Percentiles rank a stretch among this genome's conserved stretches.
Evolutionary conservation across 2,888 invertebrate genomes (phyloP).

Genomic region (Conops quadrifasciatus): DNA sequence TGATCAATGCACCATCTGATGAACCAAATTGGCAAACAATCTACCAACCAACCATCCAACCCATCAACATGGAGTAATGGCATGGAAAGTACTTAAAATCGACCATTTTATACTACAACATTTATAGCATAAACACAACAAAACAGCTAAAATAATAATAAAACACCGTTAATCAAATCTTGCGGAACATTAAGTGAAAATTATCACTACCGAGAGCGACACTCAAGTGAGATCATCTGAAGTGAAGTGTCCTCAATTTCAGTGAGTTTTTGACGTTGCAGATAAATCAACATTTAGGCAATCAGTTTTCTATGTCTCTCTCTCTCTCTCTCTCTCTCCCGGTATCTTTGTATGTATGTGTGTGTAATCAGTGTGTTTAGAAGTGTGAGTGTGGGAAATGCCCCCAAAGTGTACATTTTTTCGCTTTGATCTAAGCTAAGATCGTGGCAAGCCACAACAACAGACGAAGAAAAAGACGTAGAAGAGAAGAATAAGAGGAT

Average conservation of each 20-base stretch:
- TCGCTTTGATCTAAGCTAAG: constrained; percentile 24
- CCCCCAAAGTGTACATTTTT: constrained; percentile 29
- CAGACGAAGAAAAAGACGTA: background rate
- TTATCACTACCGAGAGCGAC: background rate
- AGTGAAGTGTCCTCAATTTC: constrained; percentile 19
- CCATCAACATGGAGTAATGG: too few relatives aligned
- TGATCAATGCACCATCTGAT: background rate
- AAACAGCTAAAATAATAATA: background rate
- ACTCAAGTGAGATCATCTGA: background rate
- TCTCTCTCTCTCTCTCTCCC: background rate
- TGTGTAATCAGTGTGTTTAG: background rate
- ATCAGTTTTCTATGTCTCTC: background rate
- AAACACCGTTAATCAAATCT: background rate
- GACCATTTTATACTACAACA: too few relatives aligned
- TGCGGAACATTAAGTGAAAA: too few relatives aligned
- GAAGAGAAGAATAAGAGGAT: background rate
- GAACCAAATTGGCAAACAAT: background rate
- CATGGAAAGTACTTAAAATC: too few relatives aligned
- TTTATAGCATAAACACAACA: background rate
- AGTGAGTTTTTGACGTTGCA: constrained; percentile 4
- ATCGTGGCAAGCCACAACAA: constrained; percentile 2
- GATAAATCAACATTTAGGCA: constrained; percentile 20
- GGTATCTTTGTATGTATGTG: background rate
- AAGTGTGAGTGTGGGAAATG: constrained; percentile 24
- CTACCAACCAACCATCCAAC: background rate